Evolutionary conservation across 2,113 vertebrate genomes (phyloP).

Genomic region (Siniperca chuatsi): DNA sequence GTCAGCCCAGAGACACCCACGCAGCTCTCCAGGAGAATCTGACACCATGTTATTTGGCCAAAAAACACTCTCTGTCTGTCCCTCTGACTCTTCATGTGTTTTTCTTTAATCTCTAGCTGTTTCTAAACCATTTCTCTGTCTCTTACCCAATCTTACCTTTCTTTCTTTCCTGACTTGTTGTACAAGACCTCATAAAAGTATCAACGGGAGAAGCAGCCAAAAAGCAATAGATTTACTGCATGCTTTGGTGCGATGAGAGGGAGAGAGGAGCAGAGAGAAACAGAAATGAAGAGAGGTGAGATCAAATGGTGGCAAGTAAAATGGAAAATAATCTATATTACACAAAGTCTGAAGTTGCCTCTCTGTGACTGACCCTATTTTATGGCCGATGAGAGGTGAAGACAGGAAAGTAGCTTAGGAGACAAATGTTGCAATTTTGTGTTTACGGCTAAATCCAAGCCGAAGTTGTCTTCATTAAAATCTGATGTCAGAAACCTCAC

Average conservation of each 20-base stretch:
- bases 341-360: not conserved
- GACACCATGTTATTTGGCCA: slow-evolving; percentile 40
- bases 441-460: not conserved
- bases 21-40: slow-evolving; percentile 52
- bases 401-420: not conserved
- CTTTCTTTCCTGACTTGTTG: slow-evolving; percentile 9
- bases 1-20: slow-evolving; percentile 57
- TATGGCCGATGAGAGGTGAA: not conserved
- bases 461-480: not conserved
- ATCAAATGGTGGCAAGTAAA: slow-evolving; percentile 24
- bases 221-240: slow-evolving; percentile 60
- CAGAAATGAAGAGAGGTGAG: slow-evolving; percentile 8
- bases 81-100: slow-evolving; percentile 12
- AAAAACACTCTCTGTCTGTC: slow-evolving; percentile 50
- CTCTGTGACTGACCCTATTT: not conserved
- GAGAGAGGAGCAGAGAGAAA: slow-evolving; percentile 14
- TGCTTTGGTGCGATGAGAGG: slow-evolving; percentile 29
- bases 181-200: slow-evolving; percentile 57
- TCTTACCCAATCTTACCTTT: slow-evolving; percentile 20
- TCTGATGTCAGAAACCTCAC: slow-evolving; percentile 20
- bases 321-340: slow-evolving; percentile 5
- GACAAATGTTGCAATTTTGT: not conserved
- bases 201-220: slow-evolving; percentile 56
- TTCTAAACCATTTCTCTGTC: slow-evolving; percentile 28
- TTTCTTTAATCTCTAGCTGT: slow-evolving; percentile 37